Evolutionary conservation across 1,140 invertebrate species (phyloP).

Genomic region (Cepaea nemoralis): DNA sequence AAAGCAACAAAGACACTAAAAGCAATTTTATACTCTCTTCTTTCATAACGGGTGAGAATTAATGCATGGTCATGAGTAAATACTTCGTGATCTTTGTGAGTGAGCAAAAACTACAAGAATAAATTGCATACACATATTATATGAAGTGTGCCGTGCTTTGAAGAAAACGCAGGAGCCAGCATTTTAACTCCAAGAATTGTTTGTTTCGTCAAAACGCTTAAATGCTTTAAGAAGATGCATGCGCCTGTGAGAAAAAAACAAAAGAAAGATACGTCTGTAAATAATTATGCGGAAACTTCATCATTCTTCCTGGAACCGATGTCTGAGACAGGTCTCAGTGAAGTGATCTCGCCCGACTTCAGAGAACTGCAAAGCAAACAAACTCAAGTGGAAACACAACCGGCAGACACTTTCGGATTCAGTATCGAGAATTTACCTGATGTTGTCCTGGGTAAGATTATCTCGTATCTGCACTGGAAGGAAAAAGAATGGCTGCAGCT

Average conservation of each 20-base stretch:
- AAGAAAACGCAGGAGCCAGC: not conserved
- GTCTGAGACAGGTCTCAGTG: not conserved
- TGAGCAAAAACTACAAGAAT: too few relatives aligned
- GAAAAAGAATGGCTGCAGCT: constrained; percentile 17
- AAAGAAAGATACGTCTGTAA: not conserved
- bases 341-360: not conserved
- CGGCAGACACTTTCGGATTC: not conserved
- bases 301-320: not conserved
- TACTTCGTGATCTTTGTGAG: too few relatives aligned
- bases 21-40: too few relatives aligned
- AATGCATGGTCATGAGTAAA: too few relatives aligned
- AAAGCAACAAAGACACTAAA: too few relatives aligned
- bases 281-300: not conserved
- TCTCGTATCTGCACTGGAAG: constrained; percentile 25
- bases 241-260: not conserved
- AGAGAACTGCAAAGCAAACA: not conserved
- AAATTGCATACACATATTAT: too few relatives aligned
- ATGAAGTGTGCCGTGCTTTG: not conserved
- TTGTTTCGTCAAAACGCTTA: not conserved
- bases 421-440: constrained; percentile 1
- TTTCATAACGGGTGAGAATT: too few relatives aligned
- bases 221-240: not conserved
- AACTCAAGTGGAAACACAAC: not conserved
- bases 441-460: constrained; percentile 26
- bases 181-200: too few relatives aligned